Evolutionary conservation across 2,113 vertebrate genomes (phyloP).

Genomic region (Mobula birostris): DNA sequence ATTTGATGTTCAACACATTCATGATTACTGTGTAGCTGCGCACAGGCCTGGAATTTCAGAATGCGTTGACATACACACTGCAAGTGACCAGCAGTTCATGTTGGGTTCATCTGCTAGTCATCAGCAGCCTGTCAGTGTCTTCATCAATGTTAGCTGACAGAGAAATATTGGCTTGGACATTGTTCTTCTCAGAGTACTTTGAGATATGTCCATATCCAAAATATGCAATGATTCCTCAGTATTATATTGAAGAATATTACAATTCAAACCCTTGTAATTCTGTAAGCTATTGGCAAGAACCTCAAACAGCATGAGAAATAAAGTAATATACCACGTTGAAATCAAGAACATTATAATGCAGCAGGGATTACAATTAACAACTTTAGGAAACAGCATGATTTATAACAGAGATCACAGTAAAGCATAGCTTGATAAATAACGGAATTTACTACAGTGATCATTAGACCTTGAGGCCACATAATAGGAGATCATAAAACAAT

Average conservation of each 20-base stretch:
- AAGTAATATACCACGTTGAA: neutral
- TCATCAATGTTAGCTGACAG: neutral
- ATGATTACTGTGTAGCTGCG: no score
- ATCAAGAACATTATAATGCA: conserved; percentile 24
- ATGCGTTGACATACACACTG: no score
- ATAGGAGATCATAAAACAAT: neutral
- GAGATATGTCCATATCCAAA: neutral
- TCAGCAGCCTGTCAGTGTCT: no score
- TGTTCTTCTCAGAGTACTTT: neutral
- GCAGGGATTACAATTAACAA: neutral
- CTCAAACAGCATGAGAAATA: conserved; percentile 14
- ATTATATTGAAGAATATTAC: neutral
- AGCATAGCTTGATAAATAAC: neutral
- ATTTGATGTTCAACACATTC: no score
- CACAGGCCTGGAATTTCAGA: no score
- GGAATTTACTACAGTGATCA: neutral
- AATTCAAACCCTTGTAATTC: neutral
- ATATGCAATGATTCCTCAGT: neutral
- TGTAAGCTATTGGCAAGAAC: neutral
- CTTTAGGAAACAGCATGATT: neutral
- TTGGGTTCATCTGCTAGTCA: no score
- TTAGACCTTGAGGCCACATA: neutral
- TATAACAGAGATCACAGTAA: neutral
- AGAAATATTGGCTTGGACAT: neutral
- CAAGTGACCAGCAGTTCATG: no score